phyloP scores from a whole-genome alignment of 2,888 invertebrate genomes.

The Shargacucullia verbasci region DNA sequence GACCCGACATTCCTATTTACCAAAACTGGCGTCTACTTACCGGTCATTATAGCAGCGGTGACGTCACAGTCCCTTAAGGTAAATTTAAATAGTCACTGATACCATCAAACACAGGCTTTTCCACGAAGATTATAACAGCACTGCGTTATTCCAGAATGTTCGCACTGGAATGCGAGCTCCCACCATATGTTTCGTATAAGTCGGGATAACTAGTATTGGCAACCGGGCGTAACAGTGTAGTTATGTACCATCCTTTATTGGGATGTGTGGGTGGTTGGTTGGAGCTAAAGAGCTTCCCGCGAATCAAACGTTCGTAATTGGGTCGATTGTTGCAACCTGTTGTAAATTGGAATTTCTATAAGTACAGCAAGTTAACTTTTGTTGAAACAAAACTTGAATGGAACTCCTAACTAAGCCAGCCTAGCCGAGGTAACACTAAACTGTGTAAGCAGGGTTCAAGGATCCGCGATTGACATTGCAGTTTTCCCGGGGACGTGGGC shows the following conservation, averaged over 20 bases:
- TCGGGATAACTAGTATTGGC: slow-evolving; percentile 72
- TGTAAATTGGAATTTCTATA: slow-evolving; percentile 3
- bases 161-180: slow-evolving; percentile 71
- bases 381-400: slow-evolving; percentile 8
- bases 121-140: slow-evolving; percentile 67
- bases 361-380: neutral
- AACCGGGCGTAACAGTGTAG: slow-evolving; percentile 56
- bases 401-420: neutral
- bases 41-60: slow-evolving; percentile 47
- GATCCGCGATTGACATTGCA: slow-evolving; percentile 69
- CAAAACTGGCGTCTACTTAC: slow-evolving; percentile 49
- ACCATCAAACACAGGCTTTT: slow-evolving; percentile 63
- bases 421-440: slow-evolving; percentile 24
- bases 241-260: slow-evolving; percentile 56
- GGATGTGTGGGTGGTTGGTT: slow-evolving; percentile 51
- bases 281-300: slow-evolving; percentile 29
- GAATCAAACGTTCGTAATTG: slow-evolving; percentile 27
- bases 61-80: slow-evolving; percentile 35
- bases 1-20: slow-evolving; percentile 39
- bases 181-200: slow-evolving; percentile 81
- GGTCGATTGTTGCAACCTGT: slow-evolving; percentile 8
- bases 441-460: slow-evolving; percentile 64
- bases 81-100: slow-evolving; percentile 33
- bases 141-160: slow-evolving; percentile 79
- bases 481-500: slow-evolving; percentile 67